Conservation (phyloP, 2,797 vertebrate species). For the Salarias fasciatus region DNA sequence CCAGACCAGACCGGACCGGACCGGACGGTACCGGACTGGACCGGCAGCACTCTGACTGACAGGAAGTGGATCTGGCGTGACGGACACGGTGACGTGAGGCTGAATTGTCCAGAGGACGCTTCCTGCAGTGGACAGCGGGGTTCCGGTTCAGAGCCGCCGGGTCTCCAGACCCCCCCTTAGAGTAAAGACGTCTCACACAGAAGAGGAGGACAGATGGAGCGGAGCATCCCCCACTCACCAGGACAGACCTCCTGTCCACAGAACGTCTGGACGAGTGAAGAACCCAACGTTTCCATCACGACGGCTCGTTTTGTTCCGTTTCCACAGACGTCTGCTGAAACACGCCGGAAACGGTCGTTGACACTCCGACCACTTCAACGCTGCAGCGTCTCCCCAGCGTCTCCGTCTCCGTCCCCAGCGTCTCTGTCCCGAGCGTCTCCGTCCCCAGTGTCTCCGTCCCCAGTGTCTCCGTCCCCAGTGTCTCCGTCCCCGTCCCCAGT, state of each 20-base stretch:
- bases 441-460: too few species aligned
- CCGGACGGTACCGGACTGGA: too few species aligned
- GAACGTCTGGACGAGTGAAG: slow-evolving; percentile 42
- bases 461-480: too few species aligned
- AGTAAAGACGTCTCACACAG: slow-evolving; percentile 10
- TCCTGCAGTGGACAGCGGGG: not conserved
- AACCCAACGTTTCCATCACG: slow-evolving; percentile 53
- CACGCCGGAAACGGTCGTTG: slow-evolving; percentile 58
- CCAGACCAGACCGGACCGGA: too few species aligned
- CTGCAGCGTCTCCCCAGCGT: too few species aligned
- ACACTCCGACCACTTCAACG: too few species aligned
- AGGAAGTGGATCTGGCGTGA: too few species aligned
- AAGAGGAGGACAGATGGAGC: slow-evolving; percentile 36
- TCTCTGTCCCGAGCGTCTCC: too few species aligned
- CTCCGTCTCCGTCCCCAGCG: too few species aligned
- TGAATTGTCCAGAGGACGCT: too few species aligned
- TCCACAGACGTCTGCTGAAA: slow-evolving; percentile 70
- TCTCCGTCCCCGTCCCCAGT: too few species aligned
- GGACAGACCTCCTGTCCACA: slow-evolving; percentile 55
- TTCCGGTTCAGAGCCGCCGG: not conserved
- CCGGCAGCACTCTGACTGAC: too few species aligned
- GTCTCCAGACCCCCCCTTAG: slow-evolving; percentile 66
- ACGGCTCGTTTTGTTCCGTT: slow-evolving; percentile 30
- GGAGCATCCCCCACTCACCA: not conserved
- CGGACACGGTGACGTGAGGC: not conserved